Evolutionary conservation across 1,140 invertebrate genomes (phyloP).

Genomic region (Drosophila ercepeae): DNA sequence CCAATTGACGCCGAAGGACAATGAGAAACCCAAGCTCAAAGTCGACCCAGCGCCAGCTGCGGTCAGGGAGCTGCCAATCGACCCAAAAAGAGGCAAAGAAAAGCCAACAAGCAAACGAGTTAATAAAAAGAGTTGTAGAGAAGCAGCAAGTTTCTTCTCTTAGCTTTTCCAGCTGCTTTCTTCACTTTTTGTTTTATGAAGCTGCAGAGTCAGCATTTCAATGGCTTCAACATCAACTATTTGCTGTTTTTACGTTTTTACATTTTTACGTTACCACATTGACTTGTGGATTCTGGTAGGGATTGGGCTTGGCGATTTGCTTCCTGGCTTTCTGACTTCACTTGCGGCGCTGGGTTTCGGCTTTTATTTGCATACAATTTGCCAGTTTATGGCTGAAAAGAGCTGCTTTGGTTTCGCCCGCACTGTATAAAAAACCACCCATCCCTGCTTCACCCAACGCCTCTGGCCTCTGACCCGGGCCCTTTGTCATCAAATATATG

Average conservation of each 20-base stretch:
- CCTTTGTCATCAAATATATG: conserved; percentile 52
- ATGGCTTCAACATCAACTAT: conserved; percentile 35
- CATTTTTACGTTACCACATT: conserved; percentile 16
- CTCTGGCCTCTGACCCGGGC: neutral
- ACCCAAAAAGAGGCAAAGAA: conserved; percentile 1
- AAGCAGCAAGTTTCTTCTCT: conserved; percentile 28
- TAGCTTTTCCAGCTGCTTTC: neutral
- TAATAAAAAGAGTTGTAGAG: conserved; percentile 72
- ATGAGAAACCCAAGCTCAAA: conserved; percentile 19
- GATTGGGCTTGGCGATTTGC: neutral
- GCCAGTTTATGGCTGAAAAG: conserved; percentile 68
- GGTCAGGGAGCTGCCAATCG: conserved; percentile 1
- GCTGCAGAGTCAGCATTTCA: conserved; percentile 63
- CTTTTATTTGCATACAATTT: conserved; percentile 81
- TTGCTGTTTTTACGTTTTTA: conserved; percentile 36
- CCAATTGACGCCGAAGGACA: conserved; percentile 51
- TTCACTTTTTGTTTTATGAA: conserved; percentile 45
- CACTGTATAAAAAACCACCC: neutral
- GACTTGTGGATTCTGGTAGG: neutral
- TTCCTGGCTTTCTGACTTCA: conserved; percentile 16
- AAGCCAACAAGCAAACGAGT: conserved; percentile 54
- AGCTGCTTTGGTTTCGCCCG: conserved; percentile 28
- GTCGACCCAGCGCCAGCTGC: conserved; percentile 9
- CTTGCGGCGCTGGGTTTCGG: conserved; percentile 59
- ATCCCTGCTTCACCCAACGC: neutral